Evolutionary conservation across 2,888 invertebrate species (phyloP), one percentile per base, ranked within the genome.

Genomic region (Carterocephalus palaemon): DNA sequence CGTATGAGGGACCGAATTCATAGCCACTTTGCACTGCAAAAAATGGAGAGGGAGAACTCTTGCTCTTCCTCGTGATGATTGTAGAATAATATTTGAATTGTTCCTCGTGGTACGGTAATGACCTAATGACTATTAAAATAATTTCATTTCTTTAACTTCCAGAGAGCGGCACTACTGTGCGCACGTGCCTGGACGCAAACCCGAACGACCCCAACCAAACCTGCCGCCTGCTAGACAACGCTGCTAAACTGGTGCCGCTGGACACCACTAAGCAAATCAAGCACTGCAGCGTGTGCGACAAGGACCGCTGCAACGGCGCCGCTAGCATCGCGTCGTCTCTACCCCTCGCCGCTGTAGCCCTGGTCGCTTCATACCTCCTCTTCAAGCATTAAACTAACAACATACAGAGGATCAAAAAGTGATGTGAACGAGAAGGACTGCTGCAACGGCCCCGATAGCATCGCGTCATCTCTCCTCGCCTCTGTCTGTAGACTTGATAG

Each of bases 251-350:
- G n/a, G 8, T 48, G 10, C 51, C 56, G 2, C 48, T 48, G 2
- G 56, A 62, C 10, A 60, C 64, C 12, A 43, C 46, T 51, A 69
- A 55, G 57, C 67, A 57, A 48, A 64, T 85, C 55, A 75, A 69
- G 45, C 54, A 66, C 52, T 86, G 85, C 75, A 64, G 64, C 46
- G 73, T 84, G 26, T 90, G 90, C 60, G 75, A 84, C 59, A 79
- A 75, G 48, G 89, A 90, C 47, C 76, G 68, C 41, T 90, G 90
- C 71, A 90, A 90, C 54, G 76, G 75, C 15, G 82, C 82, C 40
- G 72, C 71, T 5, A 62, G 81, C n/a, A 52, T 75, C 13, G 54
- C 67, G 4, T 65, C 75, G 45, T 82, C 84, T 3, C 50, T 80
- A 39, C 79, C 84, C 6, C 62, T 86, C 3, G 76, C 78, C 5